Evolutionary conservation across 2,113 vertebrate species (phyloP).

Genomic region (Heterotis niloticus): DNA sequence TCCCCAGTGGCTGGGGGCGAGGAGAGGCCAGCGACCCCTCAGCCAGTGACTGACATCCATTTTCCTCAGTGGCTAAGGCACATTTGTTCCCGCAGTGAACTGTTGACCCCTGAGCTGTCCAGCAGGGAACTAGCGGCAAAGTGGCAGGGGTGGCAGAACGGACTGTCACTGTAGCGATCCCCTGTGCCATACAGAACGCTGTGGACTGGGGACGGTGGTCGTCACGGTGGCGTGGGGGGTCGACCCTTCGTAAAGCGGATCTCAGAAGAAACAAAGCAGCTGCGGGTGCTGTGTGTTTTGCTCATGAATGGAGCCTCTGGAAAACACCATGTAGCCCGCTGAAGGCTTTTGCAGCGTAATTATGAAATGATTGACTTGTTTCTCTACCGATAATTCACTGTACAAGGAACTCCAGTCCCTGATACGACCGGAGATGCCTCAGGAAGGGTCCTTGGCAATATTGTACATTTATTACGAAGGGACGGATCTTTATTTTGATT

Average conservation of each 20-base stretch:
- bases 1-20: neutral
- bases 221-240: no score
- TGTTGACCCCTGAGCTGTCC: conserved; percentile 29
- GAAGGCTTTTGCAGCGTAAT: no score
- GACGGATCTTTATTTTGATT: no score
- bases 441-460: no score
- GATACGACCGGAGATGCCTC: no score
- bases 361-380: no score
- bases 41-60: conserved; percentile 22
- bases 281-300: neutral
- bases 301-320: neutral
- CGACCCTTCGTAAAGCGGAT: no score
- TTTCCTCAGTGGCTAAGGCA: conserved; percentile 29
- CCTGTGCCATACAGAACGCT: neutral
- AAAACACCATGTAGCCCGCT: no score
- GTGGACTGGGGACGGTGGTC: neutral
- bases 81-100: conserved; percentile 28
- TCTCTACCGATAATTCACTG: no score
- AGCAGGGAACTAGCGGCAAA: neutral
- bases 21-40: neutral
- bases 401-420: no score
- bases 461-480: no score
- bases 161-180: neutral
- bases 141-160: neutral
- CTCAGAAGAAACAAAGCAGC: neutral